Base-by-base conservation (phyloP, 92 coral and sea anemone species). In the Nematostella vectensis region DNA sequence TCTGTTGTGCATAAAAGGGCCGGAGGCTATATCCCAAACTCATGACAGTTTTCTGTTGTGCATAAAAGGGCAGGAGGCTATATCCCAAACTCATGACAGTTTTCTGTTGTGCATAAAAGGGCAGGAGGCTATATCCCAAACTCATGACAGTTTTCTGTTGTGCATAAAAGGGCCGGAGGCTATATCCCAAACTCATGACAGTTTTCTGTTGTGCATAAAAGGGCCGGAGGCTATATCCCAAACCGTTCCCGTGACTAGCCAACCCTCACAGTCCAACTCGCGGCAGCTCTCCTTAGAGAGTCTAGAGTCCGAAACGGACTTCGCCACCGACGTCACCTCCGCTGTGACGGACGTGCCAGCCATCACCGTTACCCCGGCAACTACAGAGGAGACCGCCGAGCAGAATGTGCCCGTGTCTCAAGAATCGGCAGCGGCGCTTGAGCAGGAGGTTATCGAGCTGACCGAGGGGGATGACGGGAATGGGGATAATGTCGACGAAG, bases 371-470 rank as follows among this genome's bases (percentile, higher is more conserved):
- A 76, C 95, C 30, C 76, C 87, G 22, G 82, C 85, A 3, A 71
- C 69, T 31, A 47, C 62, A 1, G 93, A 78, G 11, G 98, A 91
- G 36, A 59, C 82, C 27, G 67, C 87, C 17, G 98, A 91, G 50
- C 98, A 91, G 83, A 91, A 91, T 68, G 98, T 91, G n/a, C 98
- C 98, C 1, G 98, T 77, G 20, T 71, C 89, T 9, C 76, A 74
- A 17, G 80, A 72, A 40, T 70, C 74, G 51, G 55, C 66, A 11
- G 94, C 77, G 54, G 61, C 73, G 47, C 57, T 69, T 11, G 97
- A 81, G 42, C 58, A 70, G 16, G 85, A 81, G n/a, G 83, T 55
- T 24, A 55, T 30, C 1, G 78, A 55, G 55, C 62, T 65, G 37
- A 65, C 47, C 29, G 65, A 44, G 12, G 84, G 59, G 11, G 82